These are phyloP conservation scores for Amphimedon queenslandica DNA, from an alignment of 37 sponge, comb jelly and placozoan genomes.

Conservation along the genomic window DNA sequence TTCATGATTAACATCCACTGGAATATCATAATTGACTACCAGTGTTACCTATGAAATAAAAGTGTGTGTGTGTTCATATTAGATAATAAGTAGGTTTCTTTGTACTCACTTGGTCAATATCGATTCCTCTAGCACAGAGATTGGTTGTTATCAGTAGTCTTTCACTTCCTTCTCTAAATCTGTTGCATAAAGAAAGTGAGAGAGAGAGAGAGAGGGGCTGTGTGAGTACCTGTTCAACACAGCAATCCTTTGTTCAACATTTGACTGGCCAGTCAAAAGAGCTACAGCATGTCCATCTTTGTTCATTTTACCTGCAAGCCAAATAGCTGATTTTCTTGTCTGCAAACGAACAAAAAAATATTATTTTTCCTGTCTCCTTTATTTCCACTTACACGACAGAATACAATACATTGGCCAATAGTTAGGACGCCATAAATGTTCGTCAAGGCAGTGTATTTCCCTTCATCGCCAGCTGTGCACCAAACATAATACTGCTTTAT, in stretches of 20 bases:
- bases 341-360: slow-evolving; percentile 8
- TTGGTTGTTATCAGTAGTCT: slow-evolving; percentile 93
- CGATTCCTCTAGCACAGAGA: slow-evolving; percentile 91
- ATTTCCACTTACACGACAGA: slow-evolving; percentile 70
- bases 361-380: neutral
- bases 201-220: no score
- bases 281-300: slow-evolving; percentile 90
- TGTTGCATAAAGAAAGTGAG: neutral
- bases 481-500: slow-evolving; percentile 86
- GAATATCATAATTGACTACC: slow-evolving; percentile 93
- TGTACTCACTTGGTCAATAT: slow-evolving; percentile 88
- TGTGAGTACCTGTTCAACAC: slow-evolving; percentile 70
- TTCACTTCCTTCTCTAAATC: slow-evolving; percentile 89
- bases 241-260: slow-evolving; percentile 73
- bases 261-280: slow-evolving; percentile 87
- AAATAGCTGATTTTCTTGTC: slow-evolving; percentile 73
- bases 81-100: no score
- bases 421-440: slow-evolving; percentile 80
- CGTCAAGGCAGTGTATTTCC: slow-evolving; percentile 74
- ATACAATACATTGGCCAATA: slow-evolving; percentile 91
- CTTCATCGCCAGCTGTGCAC: slow-evolving; percentile 74
- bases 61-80: neutral
- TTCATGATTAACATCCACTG: slow-evolving; percentile 37
- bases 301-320: slow-evolving; percentile 76
- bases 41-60: slow-evolving; percentile 53